Conservation (phyloP, 2,113 vertebrate species). For the Campylomormyrus tamandua region DNA sequence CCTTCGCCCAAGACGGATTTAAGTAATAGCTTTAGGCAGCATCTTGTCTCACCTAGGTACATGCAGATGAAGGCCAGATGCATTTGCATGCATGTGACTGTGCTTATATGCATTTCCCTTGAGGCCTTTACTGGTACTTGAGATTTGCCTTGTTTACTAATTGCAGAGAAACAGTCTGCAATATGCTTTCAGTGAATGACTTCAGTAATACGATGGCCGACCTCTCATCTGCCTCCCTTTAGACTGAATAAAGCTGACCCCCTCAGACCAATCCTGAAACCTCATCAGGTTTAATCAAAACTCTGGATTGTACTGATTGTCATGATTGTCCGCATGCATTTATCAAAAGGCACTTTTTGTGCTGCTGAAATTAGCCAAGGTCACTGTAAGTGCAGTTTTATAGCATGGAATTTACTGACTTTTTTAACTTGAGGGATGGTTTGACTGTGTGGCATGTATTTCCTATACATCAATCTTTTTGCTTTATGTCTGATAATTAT, state of each 20-base stretch:
- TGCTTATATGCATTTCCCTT: background rate
- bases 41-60: background rate
- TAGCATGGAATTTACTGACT: background rate
- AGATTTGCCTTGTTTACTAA: background rate
- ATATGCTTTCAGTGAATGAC: background rate
- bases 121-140: background rate
- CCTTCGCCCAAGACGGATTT: background rate
- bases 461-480: background rate
- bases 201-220: background rate
- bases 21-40: background rate
- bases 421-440: background rate
- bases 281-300: background rate
- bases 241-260: background rate
- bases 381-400: background rate
- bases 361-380: background rate
- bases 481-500: background rate
- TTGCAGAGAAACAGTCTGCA: background rate
- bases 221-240: background rate
- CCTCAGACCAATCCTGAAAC: background rate
- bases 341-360: background rate
- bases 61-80: background rate
- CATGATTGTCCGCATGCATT: background rate
- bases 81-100: background rate
- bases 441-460: background rate
- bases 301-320: background rate